Percentiles rank a stretch among this genome's conserved stretches.
phyloP scores from a whole-genome alignment of 1,140 invertebrate species.

The Wasmannia auropunctata region DNA sequence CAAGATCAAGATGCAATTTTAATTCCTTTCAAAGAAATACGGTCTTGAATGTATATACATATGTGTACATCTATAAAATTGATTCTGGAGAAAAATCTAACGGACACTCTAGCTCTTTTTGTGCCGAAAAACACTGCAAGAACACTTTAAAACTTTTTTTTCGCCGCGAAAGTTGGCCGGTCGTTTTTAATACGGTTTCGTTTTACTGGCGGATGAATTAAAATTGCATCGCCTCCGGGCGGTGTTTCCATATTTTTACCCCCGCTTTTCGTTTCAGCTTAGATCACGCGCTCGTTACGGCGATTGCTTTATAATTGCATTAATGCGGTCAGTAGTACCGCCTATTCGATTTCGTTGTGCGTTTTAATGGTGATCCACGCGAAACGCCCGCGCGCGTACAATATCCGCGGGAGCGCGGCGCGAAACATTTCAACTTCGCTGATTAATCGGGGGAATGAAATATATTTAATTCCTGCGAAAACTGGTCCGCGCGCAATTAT shows the following conservation, averaged over 20 bases:
- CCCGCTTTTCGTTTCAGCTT: slow-evolving; percentile 26
- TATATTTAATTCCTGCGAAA: slow-evolving; percentile 51
- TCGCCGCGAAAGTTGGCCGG: background rate
- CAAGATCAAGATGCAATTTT: background rate
- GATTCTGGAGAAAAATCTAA: background rate
- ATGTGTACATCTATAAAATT: background rate
- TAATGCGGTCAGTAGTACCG: slow-evolving; percentile 42
- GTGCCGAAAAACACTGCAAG: background rate
- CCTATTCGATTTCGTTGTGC: slow-evolving; percentile 39
- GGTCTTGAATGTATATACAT: background rate
- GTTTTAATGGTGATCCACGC: slow-evolving; percentile 34
- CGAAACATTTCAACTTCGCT: slow-evolving; percentile 49
- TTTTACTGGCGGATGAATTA: slow-evolving; percentile 31
- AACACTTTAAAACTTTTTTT: slow-evolving; percentile 22
- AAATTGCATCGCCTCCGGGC: slow-evolving; percentile 2
- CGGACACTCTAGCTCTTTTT: no score
- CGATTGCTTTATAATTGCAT: slow-evolving; percentile 54
- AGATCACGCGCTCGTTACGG: slow-evolving; percentile 14
- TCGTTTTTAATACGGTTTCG: slow-evolving; percentile 9
- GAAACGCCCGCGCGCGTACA: background rate
- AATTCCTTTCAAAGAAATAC: background rate
- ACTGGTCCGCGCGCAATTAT: slow-evolving; percentile 48
- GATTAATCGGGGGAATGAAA: slow-evolving; percentile 51
- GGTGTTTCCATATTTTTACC: slow-evolving; percentile 16
- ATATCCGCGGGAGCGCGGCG: slow-evolving; percentile 10